Base-by-base conservation (phyloP, 2,113 vertebrate species). In the Brachyhypopomus gauderio region DNA sequence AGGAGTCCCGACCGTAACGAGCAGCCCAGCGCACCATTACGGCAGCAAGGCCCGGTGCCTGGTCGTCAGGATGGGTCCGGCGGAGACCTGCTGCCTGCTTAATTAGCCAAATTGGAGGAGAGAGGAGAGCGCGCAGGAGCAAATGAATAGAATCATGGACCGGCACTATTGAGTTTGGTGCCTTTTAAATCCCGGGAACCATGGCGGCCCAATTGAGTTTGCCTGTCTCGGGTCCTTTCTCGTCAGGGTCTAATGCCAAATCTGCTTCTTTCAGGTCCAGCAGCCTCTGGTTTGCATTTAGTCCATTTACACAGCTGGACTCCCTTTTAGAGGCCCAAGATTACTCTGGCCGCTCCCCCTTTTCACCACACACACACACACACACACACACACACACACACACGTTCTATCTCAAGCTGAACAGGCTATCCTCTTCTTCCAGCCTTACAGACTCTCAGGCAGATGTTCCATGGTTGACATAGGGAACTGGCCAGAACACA, bases 271-370 rank as follows among this genome's bases (percentile, higher is more conserved):
- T 83, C 74, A 52, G 67, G 41, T 84, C 86, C 74, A 55, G 9
- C 66, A 52, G 72, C 73, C 70, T 87, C 85, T 87, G 85, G 83
- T 89, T 86, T 87, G 82, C 70, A 85, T 89, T 86, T 84, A 78
- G 67, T 27, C 23, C 25, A 70, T 83, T 80, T 76, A 66, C 66
- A 75, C 75, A 75, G 70, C 72, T 76, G 64, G 60, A 59, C 27
- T 62, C 22, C 22, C 75, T 78, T 78, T 78, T 34, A 67, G 78
- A 72, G 45, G 14, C 63, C 70, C 25, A 25, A 72, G 73, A 70
- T 75, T 81, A 72, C 62, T 84, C 64, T 45, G 23, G 34, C 52
- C 64, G 12, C 3, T 60, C 20, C 38, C 59, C 69, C 78, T 59
- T 59, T 73, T 59, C 36, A 75, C 17, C 19, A 62, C 76, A 75